Percentiles rank a stretch among this genome's conserved stretches.
phyloP scores from a whole-genome alignment of 2,113 vertebrate genomes.

The Paralichthys olivaceus region DNA sequence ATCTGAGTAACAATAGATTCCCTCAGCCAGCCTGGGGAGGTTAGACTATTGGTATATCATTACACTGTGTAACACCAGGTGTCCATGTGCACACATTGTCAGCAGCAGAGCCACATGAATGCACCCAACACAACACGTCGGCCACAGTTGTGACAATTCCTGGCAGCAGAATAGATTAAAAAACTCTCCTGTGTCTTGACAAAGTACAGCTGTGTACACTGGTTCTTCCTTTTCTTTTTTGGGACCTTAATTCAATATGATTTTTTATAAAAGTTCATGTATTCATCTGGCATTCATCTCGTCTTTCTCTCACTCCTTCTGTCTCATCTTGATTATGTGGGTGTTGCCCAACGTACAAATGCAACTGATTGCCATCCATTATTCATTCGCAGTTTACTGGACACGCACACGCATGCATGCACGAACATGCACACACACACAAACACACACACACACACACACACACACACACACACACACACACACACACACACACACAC shows the following conservation, averaged over 20 bases:
- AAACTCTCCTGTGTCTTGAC: constrained; percentile 17
- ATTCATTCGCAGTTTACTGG: constrained; percentile 52
- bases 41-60: constrained; percentile 28
- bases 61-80: constrained; percentile 49
- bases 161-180: constrained; percentile 15
- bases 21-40: background rate
- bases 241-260: constrained; percentile 35
- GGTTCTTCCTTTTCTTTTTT: constrained; percentile 42
- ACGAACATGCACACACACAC: constrained; percentile 4
- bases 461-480: background rate
- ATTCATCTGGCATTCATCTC: constrained; percentile 23
- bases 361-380: constrained; percentile 68
- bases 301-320: constrained; percentile 4
- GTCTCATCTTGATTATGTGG: constrained; percentile 62
- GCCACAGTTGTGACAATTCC: constrained; percentile 37
- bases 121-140: constrained; percentile 21
- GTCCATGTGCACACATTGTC: constrained; percentile 33
- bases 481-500: background rate
- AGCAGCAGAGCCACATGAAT: constrained; percentile 15
- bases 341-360: constrained; percentile 55
- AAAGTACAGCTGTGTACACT: constrained; percentile 44
- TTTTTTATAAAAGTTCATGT: constrained; percentile 27
- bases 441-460: constrained; percentile 7
- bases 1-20: constrained; percentile 26
- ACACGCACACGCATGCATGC: constrained; percentile 1